A percentile compares a stretch with the other conserved stretches of the same genome.
phyloP scores from a whole-genome alignment of 30 jellyfish, hydroid and myxozoan genomes.

The Aurelia sp. region DNA sequence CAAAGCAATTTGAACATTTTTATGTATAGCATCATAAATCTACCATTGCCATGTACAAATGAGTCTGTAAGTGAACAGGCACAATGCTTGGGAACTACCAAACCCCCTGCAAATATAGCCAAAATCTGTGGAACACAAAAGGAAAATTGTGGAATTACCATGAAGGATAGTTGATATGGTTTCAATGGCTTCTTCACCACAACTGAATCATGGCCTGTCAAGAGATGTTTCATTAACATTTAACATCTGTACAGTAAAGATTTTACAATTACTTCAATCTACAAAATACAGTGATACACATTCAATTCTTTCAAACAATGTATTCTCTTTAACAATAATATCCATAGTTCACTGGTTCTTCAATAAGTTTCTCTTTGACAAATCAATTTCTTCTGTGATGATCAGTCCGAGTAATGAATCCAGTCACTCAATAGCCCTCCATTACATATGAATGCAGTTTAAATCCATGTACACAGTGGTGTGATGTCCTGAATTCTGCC shows the following conservation, averaged over 20 bases:
- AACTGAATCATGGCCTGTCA: conserved; percentile 73
- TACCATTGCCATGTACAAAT: background rate
- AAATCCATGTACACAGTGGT: no score
- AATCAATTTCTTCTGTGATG: no score
- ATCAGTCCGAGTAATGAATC: no score
- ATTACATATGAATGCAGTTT: no score
- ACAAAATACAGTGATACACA: background rate
- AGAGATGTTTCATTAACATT: conserved; percentile 62
- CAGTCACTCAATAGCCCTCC: no score
- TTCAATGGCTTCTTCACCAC: conserved; percentile 73
- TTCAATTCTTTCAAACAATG: background rate
- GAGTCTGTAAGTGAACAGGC: background rate
- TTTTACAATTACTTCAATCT: background rate
- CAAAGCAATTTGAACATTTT: no score
- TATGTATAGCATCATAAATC: no score
- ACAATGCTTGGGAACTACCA: background rate
- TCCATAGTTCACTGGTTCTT: no score
- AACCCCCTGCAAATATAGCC: conserved; percentile 6
- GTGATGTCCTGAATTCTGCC: no score
- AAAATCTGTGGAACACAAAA: conserved; percentile 29
- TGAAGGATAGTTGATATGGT: conserved; percentile 45
- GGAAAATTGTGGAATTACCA: conserved; percentile 71
- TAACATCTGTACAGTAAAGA: conserved; percentile 8
- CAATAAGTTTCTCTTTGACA: no score
- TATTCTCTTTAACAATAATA: background rate